These are phyloP conservation scores for Lepisosteus osseus DNA, from an alignment of 2,113 vertebrate genomes.

Conservation along the genomic window DNA sequence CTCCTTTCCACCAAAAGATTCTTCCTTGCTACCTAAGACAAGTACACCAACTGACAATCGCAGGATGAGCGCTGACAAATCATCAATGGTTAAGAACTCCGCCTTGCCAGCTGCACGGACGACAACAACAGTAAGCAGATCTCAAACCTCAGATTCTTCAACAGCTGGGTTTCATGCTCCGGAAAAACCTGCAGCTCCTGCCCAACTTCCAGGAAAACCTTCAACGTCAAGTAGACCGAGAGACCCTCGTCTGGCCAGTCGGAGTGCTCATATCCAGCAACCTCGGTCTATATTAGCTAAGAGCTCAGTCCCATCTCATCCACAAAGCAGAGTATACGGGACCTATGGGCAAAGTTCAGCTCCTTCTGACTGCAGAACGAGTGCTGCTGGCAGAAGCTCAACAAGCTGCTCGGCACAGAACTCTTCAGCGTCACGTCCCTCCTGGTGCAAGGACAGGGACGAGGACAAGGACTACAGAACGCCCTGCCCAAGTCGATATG, in stretches of 20 bases:
- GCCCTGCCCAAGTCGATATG: not conserved
- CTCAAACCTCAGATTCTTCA: constrained; percentile 15
- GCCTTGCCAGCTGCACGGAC: not conserved
- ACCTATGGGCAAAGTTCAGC: not conserved
- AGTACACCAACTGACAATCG: not conserved
- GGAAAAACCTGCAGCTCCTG: accelerated
- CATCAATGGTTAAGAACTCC: not conserved
- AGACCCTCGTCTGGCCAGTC: constrained; percentile 61
- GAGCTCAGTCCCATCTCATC: no score
- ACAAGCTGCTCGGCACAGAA: not conserved
- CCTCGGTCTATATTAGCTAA: not conserved
- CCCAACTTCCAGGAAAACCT: not conserved
- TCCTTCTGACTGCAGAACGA: not conserved
- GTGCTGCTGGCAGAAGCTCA: not conserved
- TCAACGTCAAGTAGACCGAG: constrained; percentile 36
- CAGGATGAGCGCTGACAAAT: not conserved
- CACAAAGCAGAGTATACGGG: not conserved
- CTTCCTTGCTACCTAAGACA: not conserved
- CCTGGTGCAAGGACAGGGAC: not conserved
- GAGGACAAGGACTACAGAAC: not conserved
- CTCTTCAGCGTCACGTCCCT: not conserved
- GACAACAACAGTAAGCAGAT: not conserved
- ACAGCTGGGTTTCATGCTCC: not conserved
- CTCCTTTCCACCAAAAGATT: constrained; percentile 9
- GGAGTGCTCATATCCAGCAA: constrained; percentile 18